Conservation (phyloP, 2,113 vertebrate genomes). For the Chionis minor region DNA sequence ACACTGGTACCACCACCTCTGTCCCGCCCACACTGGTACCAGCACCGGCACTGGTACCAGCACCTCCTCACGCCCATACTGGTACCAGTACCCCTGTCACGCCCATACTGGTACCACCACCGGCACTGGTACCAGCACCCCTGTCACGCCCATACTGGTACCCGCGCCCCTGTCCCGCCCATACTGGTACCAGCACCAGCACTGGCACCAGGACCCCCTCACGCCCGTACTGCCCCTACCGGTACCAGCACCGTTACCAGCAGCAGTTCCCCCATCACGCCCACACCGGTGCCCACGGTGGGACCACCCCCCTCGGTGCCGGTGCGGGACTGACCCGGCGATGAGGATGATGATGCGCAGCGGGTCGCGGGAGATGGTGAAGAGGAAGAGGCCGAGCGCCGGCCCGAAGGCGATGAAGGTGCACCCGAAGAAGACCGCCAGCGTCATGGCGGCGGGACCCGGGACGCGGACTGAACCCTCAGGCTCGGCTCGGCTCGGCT, state of each 20-base stretch:
- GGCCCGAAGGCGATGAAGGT: constrained; percentile 72
- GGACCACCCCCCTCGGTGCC: not conserved
- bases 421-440: constrained; percentile 70
- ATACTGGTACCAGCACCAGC: not conserved
- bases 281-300: too few relatives aligned
- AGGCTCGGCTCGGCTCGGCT: too few relatives aligned
- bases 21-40: not conserved
- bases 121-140: not conserved
- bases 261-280: too few relatives aligned
- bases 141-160: too few relatives aligned
- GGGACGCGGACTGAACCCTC: not conserved
- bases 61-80: not conserved
- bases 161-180: too few relatives aligned
- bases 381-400: constrained; percentile 67
- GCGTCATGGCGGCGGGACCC: constrained; percentile 48
- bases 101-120: not conserved
- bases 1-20: not conserved
- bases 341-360: constrained; percentile 73
- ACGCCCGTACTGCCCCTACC: too few relatives aligned
- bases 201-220: too few relatives aligned
- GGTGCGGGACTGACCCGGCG: constrained; percentile 59
- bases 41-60: too few relatives aligned
- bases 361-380: constrained; percentile 70
- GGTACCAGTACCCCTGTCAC: not conserved
- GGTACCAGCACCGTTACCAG: too few relatives aligned